phyloP scores from a whole-genome alignment of 92 coral and sea anemone genomes.

The Bergia sp. region DNA sequence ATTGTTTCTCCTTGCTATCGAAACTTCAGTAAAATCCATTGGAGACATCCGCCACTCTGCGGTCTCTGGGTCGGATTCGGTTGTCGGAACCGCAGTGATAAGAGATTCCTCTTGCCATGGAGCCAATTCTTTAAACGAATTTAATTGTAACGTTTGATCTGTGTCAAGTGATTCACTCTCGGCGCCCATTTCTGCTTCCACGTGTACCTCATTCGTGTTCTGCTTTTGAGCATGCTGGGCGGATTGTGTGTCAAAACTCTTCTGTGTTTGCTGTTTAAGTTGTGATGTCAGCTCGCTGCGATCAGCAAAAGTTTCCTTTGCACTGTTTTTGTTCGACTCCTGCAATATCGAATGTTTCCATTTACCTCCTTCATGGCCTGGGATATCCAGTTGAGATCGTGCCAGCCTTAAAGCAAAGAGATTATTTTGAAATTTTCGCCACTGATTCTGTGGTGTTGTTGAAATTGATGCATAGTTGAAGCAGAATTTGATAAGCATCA shows the following conservation, averaged over 20 bases:
- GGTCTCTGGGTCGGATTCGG: neutral
- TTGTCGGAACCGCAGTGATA: neutral
- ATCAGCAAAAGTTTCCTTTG: neutral
- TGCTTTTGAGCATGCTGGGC: neutral
- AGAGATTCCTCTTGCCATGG: slow-evolving; percentile 26
- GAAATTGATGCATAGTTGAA: neutral
- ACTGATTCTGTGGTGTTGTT: neutral
- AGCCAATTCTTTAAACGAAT: slow-evolving; percentile 20
- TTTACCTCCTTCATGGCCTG: neutral
- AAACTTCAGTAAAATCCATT: slow-evolving; percentile 4
- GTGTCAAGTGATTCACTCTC: neutral
- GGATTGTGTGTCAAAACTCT: neutral
- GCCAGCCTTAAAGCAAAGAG: slow-evolving; percentile 31
- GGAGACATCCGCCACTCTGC: slow-evolving; percentile 23
- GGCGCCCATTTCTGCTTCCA: neutral
- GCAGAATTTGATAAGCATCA: neutral
- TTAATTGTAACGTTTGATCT: neutral
- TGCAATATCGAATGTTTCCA: neutral
- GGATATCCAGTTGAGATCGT: neutral
- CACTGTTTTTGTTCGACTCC: neutral
- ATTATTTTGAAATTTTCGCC: slow-evolving; percentile 25
- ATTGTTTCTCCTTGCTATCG: neutral
- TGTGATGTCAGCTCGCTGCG: neutral
- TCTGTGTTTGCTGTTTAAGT: neutral
- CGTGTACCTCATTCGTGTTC: neutral